Base-by-base conservation (phyloP, 1,140 invertebrate genomes). In the Drosophila carrolli region DNA sequence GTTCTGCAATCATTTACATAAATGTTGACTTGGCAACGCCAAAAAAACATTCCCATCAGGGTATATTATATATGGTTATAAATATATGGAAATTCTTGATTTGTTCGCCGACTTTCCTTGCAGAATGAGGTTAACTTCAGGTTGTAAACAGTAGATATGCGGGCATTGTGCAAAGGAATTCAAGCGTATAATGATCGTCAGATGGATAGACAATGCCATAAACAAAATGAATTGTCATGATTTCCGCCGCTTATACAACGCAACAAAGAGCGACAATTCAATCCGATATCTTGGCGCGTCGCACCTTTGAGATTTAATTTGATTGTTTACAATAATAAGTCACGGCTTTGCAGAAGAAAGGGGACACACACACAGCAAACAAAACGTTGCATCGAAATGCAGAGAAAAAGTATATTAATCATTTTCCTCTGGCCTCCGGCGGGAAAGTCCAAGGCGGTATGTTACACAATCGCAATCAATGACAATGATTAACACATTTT, bases 191-290 rank as follows among this genome's bases (percentile, higher is more conserved):
- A 85, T 81, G 71, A 85, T 77, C 63, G 73, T 75, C 72, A 55
- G 53, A 63, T 53, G 71, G 68, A 56, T 74, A 50, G 50, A 74
- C 81, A 85, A 88, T 77, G 70, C 81, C 78, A 86, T 85, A 88
- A 78, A 78, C 63, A 59, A 75, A 88, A 78, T 71, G 66, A 77
- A 88, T 82, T 85, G 82, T 78, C 83, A 82, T 82, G 68, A 85
- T 88, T 85, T 85, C 78, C 82, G 82, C 75, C 79, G 75, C 75
- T 68, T 74, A 74, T 55, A 78, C 65, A 78, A 85, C 58, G 51
- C 68, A 78, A 83, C 55, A 78, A 58, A 73, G 60, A 62, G 62
- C 54, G 56, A 76, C 59, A 74, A 75, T 55, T 75, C 72, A 75
- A 75, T 83, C 71, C 57, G 70, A 56, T 70, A 71, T 70, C 51